Percentiles rank a stretch among this genome's conserved stretches.
These are phyloP conservation scores for Papilio xuthus DNA, from an alignment of 1,140 invertebrate genomes.

Conservation along the genomic window DNA sequence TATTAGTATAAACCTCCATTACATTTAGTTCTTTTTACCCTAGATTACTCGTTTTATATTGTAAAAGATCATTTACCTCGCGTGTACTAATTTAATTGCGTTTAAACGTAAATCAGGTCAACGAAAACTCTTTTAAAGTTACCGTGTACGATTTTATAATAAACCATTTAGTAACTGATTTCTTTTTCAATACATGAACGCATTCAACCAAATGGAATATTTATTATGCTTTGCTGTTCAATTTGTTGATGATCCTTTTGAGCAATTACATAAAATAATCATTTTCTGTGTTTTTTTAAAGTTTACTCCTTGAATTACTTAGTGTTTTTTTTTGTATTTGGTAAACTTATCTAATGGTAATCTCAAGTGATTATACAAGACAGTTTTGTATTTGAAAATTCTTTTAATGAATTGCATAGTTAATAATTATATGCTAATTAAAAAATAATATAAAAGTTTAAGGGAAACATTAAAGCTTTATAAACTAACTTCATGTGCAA, in stretches of 20 bases:
- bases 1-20: not conserved
- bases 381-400: too few relatives aligned
- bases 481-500: not conserved
- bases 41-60: not conserved
- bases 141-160: not conserved
- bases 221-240: not conserved
- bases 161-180: conserved; percentile 11
- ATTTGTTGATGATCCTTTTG: not conserved
- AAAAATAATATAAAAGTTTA: not conserved
- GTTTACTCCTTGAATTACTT: too few relatives aligned
- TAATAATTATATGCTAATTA: not conserved
- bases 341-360: too few relatives aligned
- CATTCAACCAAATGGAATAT: not conserved
- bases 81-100: not conserved
- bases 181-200: conserved; percentile 6
- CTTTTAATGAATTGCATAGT: too few relatives aligned
- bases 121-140: conserved; percentile 12
- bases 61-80: not conserved
- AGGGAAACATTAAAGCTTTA: not conserved
- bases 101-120: conserved; percentile 2
- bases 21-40: not conserved
- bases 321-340: too few relatives aligned
- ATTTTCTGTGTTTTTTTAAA: too few relatives aligned
- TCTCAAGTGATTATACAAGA: too few relatives aligned
- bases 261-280: not conserved